Evolutionary conservation across 2,888 invertebrate species (phyloP).

Genomic region (Ctena decussata): DNA sequence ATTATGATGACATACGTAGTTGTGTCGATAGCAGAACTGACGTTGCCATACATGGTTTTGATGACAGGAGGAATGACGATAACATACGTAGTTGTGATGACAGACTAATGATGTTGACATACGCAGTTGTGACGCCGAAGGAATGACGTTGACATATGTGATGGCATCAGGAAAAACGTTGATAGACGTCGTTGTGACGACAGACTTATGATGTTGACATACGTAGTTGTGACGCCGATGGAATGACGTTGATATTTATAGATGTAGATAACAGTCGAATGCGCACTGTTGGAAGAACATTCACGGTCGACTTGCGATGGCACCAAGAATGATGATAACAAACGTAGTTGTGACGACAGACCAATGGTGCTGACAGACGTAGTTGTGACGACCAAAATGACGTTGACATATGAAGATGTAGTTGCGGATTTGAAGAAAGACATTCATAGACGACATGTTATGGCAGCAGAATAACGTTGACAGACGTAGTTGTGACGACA

Average conservation of each 20-base stretch:
- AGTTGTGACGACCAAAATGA: background rate
- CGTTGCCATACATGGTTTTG: background rate
- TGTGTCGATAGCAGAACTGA: no score
- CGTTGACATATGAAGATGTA: no score
- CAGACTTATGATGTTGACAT: background rate
- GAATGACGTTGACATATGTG: background rate
- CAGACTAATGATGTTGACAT: background rate
- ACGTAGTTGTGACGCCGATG: background rate
- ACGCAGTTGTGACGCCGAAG: background rate
- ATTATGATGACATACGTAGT: background rate
- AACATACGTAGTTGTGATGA: background rate
- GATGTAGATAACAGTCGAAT: no score
- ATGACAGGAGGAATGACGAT: background rate
- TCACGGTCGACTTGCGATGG: background rate
- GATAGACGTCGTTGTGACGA: no score
- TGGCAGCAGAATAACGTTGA: no score
- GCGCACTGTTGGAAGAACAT: no score
- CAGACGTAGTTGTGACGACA: no score
- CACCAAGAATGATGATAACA: background rate
- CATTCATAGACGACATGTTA: no score
- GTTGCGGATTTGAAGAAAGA: no score
- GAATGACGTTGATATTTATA: background rate
- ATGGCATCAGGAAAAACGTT: background rate
- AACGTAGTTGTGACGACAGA: no score
- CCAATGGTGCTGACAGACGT: no score